These are phyloP conservation scores for Loripinus fragilis DNA, from an alignment of 2,888 invertebrate species.

Conservation along the genomic window DNA sequence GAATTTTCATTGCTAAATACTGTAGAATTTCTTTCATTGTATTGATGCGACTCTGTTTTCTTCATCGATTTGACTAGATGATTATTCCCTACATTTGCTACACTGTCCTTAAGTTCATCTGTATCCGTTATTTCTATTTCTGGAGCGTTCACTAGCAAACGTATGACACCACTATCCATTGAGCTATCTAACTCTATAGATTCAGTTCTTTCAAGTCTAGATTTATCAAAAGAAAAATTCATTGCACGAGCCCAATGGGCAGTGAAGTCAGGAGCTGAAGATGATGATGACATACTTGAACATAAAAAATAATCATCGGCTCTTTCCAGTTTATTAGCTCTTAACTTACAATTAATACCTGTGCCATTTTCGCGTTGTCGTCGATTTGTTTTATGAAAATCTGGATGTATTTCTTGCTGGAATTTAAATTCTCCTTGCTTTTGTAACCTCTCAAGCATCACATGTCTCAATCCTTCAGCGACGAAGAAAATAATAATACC, in stretches of 20 bases:
- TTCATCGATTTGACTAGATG: neutral
- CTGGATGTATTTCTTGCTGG: slow-evolving; percentile 50
- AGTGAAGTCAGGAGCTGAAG: slow-evolving; percentile 2
- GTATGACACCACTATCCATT: neutral
- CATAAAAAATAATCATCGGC: slow-evolving; percentile 25
- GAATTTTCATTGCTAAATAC: neutral
- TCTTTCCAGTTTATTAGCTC: neutral
- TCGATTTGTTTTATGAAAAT: slow-evolving; percentile 35
- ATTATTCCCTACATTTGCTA: neutral
- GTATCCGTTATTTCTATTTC: slow-evolving; percentile 20
- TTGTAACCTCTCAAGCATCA: slow-evolving; percentile 31
- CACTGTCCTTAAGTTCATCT: neutral
- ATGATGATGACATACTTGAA: slow-evolving; percentile 36
- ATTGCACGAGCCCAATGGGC: slow-evolving; percentile 22
- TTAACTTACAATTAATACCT: neutral
- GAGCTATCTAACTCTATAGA: neutral
- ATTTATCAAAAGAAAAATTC: neutral
- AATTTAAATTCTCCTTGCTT: slow-evolving; percentile 20
- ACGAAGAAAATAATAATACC: slow-evolving; percentile 42
- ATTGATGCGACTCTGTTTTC: neutral
- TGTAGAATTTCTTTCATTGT: neutral
- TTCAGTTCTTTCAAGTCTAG: neutral
- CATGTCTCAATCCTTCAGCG: slow-evolving; percentile 32
- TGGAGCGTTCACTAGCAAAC: slow-evolving; percentile 11
- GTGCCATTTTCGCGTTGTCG: neutral